Evolutionary conservation across 1,140 invertebrate species (phyloP).

Genomic region (Listronotus bonariensis): DNA sequence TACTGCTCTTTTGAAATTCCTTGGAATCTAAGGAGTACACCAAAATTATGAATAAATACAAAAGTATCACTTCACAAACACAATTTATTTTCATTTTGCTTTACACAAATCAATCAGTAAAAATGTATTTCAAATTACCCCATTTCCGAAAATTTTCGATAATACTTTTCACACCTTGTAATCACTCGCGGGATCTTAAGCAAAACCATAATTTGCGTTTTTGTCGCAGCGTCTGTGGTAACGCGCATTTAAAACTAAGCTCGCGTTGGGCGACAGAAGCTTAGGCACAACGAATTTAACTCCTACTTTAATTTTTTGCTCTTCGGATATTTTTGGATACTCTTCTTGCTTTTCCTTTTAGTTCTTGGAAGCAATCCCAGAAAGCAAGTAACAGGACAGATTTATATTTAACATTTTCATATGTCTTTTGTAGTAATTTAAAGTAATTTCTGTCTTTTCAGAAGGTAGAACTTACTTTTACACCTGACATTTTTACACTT

Average conservation of each 20-base stretch:
- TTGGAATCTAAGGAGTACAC: slow-evolving; percentile 35
- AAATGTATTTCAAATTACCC: background rate
- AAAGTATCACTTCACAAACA: slow-evolving; percentile 15
- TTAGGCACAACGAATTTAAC: slow-evolving; percentile 24
- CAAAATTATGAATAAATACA: slow-evolving; percentile 22
- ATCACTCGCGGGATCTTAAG: slow-evolving; percentile 4
- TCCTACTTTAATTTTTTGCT: slow-evolving; percentile 41
- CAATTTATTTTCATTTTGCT: slow-evolving; percentile 15
- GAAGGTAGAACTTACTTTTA: no score
- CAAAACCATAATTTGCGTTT: slow-evolving; percentile 7
- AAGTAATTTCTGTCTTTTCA: no score
- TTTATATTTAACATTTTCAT: no score
- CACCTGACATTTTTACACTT: no score
- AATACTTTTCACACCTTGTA: slow-evolving; percentile 6
- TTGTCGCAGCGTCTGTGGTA: slow-evolving; percentile 23
- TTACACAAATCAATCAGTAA: background rate
- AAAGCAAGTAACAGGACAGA: slow-evolving; percentile 4
- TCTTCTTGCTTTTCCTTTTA: slow-evolving; percentile 19
- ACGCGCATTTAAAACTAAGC: slow-evolving; percentile 41
- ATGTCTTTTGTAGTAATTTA: no score
- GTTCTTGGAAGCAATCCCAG: slow-evolving; percentile 19
- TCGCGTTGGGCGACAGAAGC: slow-evolving; percentile 31
- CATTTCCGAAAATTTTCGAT: background rate
- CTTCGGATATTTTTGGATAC: slow-evolving; percentile 25
- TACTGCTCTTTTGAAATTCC: slow-evolving; percentile 47